phyloP scores from a whole-genome alignment of 2,113 vertebrate species.

The Cisticola juncidis region DNA sequence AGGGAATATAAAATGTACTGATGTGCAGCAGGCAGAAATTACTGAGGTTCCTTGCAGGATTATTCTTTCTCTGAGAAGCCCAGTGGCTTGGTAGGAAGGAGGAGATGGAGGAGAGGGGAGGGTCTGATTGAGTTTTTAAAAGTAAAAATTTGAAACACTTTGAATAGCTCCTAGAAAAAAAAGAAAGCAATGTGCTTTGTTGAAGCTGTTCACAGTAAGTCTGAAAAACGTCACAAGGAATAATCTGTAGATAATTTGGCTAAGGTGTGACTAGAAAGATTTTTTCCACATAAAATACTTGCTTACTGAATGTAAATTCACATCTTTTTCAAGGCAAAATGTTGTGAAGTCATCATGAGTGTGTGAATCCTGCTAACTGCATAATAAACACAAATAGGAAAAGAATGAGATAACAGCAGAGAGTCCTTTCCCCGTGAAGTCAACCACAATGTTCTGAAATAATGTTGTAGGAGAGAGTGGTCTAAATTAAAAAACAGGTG shows the following conservation, averaged over 20 bases:
- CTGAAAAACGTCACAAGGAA: neutral
- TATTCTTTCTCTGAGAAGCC: neutral
- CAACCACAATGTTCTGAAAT: neutral
- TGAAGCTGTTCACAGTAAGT: neutral
- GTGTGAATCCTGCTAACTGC: neutral
- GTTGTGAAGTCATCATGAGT: neutral
- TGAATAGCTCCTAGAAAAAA: neutral
- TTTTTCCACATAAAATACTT: neutral
- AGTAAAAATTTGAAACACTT: neutral
- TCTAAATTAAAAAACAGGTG: neutral
- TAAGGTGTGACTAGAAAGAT: neutral
- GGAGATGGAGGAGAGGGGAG: neutral
- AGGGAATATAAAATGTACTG: neutral
- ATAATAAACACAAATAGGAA: neutral
- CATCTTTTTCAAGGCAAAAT: neutral
- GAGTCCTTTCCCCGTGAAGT: neutral
- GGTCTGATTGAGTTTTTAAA: neutral
- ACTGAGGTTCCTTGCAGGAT: neutral
- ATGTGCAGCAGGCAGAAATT: neutral
- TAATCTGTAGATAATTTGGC: neutral
- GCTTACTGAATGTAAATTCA: neutral
- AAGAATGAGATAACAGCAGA: neutral
- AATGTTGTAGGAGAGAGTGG: neutral
- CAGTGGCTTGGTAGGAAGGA: neutral
- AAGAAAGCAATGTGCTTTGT: neutral